Conservation (phyloP, 2,113 vertebrate genomes). For the Odontesthes bonariensis region DNA sequence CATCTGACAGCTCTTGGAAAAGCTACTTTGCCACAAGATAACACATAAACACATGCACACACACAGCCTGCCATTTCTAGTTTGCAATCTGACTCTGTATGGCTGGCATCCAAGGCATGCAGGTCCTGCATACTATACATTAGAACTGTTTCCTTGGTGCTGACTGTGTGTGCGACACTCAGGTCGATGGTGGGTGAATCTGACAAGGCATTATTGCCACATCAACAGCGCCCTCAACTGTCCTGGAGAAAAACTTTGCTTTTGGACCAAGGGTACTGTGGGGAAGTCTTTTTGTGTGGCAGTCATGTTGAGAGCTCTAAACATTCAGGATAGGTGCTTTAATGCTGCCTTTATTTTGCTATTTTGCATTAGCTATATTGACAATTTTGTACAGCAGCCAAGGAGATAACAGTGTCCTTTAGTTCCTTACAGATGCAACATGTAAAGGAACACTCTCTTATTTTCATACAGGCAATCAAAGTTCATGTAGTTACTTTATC, state of each 20-base stretch:
- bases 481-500: too few species aligned
- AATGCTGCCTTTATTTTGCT: not conserved
- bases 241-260: not conserved
- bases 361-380: too few species aligned
- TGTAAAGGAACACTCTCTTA: too few species aligned
- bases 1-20: not conserved
- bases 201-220: not conserved
- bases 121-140: conserved; percentile 21
- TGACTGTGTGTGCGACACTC: not conserved
- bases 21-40: not conserved
- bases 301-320: not conserved
- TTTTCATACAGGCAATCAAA: too few species aligned
- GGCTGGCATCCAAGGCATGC: conserved; percentile 43
- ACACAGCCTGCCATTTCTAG: not conserved
- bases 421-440: too few species aligned
- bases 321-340: not conserved
- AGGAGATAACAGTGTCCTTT: not conserved
- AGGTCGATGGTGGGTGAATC: not conserved
- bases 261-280: not conserved
- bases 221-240: conserved; percentile 62
- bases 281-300: not conserved
- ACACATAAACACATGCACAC: conserved; percentile 13
- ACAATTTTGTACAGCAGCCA: not conserved
- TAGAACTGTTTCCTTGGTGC: conserved; percentile 12
- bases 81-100: conserved; percentile 49